Evolutionary conservation across 2,113 vertebrate species (phyloP).

Genomic region (Nycticebus coucang): DNA sequence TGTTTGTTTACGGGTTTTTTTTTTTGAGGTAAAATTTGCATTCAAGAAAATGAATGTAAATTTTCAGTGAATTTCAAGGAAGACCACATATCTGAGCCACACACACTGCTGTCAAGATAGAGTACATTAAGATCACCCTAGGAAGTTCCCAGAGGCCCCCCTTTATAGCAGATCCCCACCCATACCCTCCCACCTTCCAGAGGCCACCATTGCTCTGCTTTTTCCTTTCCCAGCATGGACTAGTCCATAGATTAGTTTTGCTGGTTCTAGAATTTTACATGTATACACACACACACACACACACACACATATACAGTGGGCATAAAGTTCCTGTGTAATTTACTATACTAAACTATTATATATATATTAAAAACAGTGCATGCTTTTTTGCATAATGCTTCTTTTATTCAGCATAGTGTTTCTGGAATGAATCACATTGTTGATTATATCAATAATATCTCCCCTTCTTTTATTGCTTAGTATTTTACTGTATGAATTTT

Average conservation of each 20-base stretch:
- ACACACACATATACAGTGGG: too few relatives aligned
- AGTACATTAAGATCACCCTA: background rate
- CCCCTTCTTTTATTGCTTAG: background rate
- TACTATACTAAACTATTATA: background rate
- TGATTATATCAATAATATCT: background rate
- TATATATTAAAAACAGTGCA: too few relatives aligned
- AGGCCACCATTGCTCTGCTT: background rate
- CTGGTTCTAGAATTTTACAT: background rate
- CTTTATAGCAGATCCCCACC: accelerated
- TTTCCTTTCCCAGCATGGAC: too few relatives aligned
- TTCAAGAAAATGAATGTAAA: background rate
- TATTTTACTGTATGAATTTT: background rate
- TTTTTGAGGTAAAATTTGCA: background rate
- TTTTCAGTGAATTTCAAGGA: background rate
- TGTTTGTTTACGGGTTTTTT: background rate
- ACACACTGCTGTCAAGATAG: background rate
- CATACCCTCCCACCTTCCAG: background rate
- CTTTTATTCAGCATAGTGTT: background rate
- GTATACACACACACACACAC: too few relatives aligned
- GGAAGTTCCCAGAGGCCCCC: background rate
- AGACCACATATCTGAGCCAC: background rate
- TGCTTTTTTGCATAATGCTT: background rate
- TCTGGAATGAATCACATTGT: background rate
- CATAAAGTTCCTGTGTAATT: too few relatives aligned
- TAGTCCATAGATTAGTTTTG: background rate